phyloP scores from a whole-genome alignment of 2,797 vertebrate genomes.

The Spinus olivaceus region DNA sequence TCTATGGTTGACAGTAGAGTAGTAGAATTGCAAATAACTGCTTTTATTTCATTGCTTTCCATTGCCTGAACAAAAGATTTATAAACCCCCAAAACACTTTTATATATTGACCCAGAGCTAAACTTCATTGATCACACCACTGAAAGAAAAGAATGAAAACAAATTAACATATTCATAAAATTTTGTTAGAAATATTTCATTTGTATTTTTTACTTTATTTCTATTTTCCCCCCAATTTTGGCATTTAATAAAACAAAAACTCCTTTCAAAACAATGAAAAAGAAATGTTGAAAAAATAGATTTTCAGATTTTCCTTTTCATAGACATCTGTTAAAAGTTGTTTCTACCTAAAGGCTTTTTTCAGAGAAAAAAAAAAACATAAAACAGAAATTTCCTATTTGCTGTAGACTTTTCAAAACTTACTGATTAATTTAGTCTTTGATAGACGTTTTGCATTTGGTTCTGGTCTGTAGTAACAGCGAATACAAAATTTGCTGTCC shows the following conservation, averaged over 20 bases:
- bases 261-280: neutral
- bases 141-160: neutral
- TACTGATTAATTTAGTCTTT: neutral
- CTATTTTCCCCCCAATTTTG: neutral
- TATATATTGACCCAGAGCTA: neutral
- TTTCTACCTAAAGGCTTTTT: neutral
- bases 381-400: neutral
- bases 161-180: neutral
- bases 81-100: fast-evolving
- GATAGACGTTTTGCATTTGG: neutral
- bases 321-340: neutral
- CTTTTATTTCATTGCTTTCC: neutral
- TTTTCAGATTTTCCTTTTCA: neutral
- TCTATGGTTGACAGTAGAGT: neutral
- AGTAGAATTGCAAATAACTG: neutral
- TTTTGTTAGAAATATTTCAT: neutral
- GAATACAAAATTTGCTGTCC: neutral
- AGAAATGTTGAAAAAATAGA: neutral
- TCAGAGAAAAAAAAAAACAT: neutral
- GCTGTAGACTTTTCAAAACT: neutral
- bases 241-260: neutral
- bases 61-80: neutral
- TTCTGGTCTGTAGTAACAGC: neutral
- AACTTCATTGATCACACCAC: neutral
- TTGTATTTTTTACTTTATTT: neutral